Conservation (phyloP, 2,888 invertebrate species). For the Scaptomyza reducta region DNA sequence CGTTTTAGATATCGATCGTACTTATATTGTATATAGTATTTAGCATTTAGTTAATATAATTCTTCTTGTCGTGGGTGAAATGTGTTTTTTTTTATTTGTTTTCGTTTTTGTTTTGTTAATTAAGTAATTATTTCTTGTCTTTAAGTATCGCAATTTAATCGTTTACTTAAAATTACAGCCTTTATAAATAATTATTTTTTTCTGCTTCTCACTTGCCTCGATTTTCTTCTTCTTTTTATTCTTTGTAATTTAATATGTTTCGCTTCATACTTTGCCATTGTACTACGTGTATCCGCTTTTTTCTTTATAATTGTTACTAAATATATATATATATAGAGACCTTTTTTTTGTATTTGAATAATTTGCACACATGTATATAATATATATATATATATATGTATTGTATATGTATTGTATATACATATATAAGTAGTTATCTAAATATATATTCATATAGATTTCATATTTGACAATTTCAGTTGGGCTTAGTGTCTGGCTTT, state of each 20-base stretch:
- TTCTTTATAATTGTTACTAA: slow-evolving; percentile 71
- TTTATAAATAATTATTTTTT: slow-evolving; percentile 82
- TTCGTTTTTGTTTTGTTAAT: slow-evolving; percentile 13
- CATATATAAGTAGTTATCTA: slow-evolving; percentile 76
- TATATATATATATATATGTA: slow-evolving; percentile 57
- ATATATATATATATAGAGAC: slow-evolving; percentile 64
- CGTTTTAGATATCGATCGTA: slow-evolving; percentile 76
- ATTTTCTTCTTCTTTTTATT: slow-evolving; percentile 26
- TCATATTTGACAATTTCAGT: slow-evolving; percentile 78
- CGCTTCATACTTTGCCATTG: slow-evolving; percentile 78
- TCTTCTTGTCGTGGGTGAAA: slow-evolving; percentile 74
- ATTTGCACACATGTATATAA: slow-evolving; percentile 75
- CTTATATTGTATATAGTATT: slow-evolving; percentile 71
- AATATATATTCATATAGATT: slow-evolving; percentile 76
- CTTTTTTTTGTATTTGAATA: slow-evolving; percentile 71
- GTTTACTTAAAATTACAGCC: slow-evolving; percentile 84
- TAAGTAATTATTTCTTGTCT: slow-evolving; percentile 35
- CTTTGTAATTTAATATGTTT: slow-evolving; percentile 41
- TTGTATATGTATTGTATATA: slow-evolving; percentile 57
- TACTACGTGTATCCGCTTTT: slow-evolving; percentile 77
- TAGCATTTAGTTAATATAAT: slow-evolving; percentile 71
- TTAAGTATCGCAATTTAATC: slow-evolving; percentile 56
- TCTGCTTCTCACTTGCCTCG: slow-evolving; percentile 30
- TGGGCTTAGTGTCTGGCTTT: slow-evolving; percentile 74
- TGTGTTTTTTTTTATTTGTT: slow-evolving; percentile 59